Conservation (phyloP, 2,113 vertebrate species). For the Gallinago media region DNA sequence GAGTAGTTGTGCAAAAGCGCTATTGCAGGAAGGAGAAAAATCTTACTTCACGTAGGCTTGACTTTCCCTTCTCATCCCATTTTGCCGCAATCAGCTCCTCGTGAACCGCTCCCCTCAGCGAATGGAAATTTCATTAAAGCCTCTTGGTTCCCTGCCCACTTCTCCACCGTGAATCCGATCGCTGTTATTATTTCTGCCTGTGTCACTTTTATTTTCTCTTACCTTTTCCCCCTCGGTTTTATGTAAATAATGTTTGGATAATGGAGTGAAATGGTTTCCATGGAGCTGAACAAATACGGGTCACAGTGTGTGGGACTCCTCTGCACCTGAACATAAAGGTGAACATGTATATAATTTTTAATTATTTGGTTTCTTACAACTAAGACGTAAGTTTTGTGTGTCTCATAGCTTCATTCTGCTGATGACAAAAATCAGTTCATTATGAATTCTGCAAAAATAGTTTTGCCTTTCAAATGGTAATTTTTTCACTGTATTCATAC, state of each 20-base stretch:
- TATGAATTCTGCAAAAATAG: neutral
- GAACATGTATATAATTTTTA: conserved; percentile 73
- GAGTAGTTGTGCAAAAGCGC: neutral
- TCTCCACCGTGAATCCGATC: conserved; percentile 30
- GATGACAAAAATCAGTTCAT: neutral
- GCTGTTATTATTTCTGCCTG: conserved; percentile 66
- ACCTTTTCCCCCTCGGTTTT: conserved; percentile 68
- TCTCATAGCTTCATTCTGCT: neutral
- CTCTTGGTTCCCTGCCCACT: conserved; percentile 41
- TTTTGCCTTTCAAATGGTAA: conserved; percentile 24
- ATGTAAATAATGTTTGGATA: conserved; percentile 82
- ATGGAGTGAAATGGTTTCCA: conserved; percentile 83
- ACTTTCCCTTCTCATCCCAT: neutral
- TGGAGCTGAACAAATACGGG: conserved; percentile 82
- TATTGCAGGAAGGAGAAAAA: neutral
- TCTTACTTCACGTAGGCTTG: neutral
- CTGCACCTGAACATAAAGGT: conserved; percentile 73
- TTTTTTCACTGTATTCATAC: conserved; percentile 43
- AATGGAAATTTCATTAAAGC: conserved; percentile 34
- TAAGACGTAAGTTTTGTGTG: conserved; percentile 63
- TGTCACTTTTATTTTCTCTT: conserved; percentile 68
- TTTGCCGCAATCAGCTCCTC: neutral
- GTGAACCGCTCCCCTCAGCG: neutral
- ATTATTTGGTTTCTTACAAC: conserved; percentile 61
- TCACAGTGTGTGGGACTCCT: conserved; percentile 71